These are phyloP conservation scores for Pheosia tremula DNA, from an alignment of 2,888 invertebrate species.

Conservation along the genomic window DNA sequence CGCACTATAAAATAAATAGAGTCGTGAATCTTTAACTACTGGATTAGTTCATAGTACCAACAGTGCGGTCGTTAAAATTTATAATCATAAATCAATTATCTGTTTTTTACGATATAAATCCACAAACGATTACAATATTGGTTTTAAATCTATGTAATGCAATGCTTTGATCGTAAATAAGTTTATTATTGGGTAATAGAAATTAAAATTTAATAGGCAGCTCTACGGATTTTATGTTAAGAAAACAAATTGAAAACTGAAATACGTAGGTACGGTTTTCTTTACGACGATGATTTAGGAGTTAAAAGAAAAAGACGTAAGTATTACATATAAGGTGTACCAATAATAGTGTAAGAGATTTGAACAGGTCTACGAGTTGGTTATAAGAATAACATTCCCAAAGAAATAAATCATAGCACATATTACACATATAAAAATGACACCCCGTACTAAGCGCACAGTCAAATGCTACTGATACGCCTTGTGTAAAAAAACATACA, in stretches of 20 bases:
- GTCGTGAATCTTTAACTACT: constrained; percentile 12
- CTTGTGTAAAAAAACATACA: too few relatives aligned
- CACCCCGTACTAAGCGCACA: too few relatives aligned
- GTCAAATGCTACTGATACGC: too few relatives aligned
- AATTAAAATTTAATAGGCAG: constrained; percentile 7
- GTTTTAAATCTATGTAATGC: constrained; percentile 19
- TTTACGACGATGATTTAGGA: constrained; percentile 1
- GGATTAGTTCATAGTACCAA: constrained; percentile 13
- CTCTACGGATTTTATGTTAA: not conserved
- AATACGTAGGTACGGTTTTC: not conserved
- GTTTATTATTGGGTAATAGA: constrained; percentile 10
- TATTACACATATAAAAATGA: too few relatives aligned
- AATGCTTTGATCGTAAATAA: constrained; percentile 21
- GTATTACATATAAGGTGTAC: not conserved
- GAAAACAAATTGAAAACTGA: not conserved
- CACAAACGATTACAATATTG: constrained; percentile 27
- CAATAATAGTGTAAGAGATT: too few relatives aligned
- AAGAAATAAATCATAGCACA: too few relatives aligned
- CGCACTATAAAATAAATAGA: constrained; percentile 6
- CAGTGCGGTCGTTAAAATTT: constrained; percentile 28
- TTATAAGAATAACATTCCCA: too few relatives aligned
- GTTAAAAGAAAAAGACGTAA: not conserved
- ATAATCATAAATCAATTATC: constrained; percentile 35
- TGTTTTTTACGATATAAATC: constrained; percentile 28
- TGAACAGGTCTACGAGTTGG: too few relatives aligned